phyloP scores from a whole-genome alignment of 2,797 vertebrate genomes.

The Nyctibius grandis region DNA sequence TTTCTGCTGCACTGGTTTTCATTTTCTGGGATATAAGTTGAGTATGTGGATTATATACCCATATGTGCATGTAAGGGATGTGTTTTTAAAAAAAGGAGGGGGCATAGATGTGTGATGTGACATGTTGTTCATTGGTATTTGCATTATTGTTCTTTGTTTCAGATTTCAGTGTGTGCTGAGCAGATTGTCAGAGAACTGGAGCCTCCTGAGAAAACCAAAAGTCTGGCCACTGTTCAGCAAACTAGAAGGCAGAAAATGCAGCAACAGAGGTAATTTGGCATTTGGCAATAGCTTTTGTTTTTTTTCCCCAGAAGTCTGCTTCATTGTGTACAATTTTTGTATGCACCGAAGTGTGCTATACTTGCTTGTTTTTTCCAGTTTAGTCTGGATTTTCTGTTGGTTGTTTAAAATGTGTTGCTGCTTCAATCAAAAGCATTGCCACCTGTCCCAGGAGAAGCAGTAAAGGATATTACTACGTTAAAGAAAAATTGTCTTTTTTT shows the following conservation, averaged over 20 bases:
- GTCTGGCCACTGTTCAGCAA: slow-evolving; percentile 82
- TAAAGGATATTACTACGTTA: not conserved
- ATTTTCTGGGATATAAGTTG: not conserved
- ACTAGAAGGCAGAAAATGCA: slow-evolving; percentile 83
- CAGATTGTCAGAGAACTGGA: slow-evolving; percentile 86
- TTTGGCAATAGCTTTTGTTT: not conserved
- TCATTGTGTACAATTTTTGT: not conserved
- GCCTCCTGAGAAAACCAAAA: slow-evolving; percentile 77
- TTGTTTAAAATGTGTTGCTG: not conserved
- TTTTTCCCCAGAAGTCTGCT: not conserved
- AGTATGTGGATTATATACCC: not conserved
- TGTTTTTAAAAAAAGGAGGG: not conserved
- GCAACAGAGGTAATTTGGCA: slow-evolving; percentile 78
- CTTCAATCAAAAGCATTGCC: not conserved
- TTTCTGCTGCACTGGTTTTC: not conserved
- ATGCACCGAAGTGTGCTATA: not conserved
- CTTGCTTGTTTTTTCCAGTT: not conserved
- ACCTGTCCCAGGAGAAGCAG: not conserved
- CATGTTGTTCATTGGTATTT: not conserved
- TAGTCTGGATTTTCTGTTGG: not conserved
- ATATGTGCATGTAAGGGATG: not conserved
- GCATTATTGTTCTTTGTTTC: not conserved
- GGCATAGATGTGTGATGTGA: not conserved
- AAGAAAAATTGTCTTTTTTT: not conserved
- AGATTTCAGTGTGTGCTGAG: slow-evolving; percentile 87